Conservation (phyloP, 2,888 invertebrate species). For the Hirtodrosophila histrioides region DNA sequence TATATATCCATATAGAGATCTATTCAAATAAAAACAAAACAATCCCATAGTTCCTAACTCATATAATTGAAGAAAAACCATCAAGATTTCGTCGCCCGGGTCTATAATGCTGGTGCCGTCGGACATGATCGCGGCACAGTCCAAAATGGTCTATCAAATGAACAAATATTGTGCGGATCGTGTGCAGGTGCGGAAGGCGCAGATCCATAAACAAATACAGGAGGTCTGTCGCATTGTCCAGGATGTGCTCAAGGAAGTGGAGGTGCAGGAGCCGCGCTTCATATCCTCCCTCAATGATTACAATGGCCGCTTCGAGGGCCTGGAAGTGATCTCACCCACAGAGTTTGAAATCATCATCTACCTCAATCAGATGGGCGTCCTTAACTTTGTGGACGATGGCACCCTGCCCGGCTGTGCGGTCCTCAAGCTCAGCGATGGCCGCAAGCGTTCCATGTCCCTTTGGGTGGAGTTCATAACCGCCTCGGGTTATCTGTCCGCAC, state of each 20-base stretch:
- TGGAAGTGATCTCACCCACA: conserved; percentile 95
- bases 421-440: conserved; percentile 96
- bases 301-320: conserved; percentile 95
- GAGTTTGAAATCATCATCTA: conserved; percentile 98
- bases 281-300: conserved; percentile 95
- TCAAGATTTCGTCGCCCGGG: conserved; percentile 58
- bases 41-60: conserved; percentile 1
- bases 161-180: conserved; percentile 97
- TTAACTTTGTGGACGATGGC: conserved; percentile 98
- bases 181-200: conserved; percentile 93
- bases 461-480: conserved; percentile 99
- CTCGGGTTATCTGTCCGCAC: conserved; percentile 96
- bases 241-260: conserved; percentile 97
- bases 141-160: conserved; percentile 97
- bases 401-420: conserved; percentile 96
- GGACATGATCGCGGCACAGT: conserved; percentile 97
- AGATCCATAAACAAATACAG: conserved; percentile 94
- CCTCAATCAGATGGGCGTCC: conserved; percentile 99
- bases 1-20: background rate
- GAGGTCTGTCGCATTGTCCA: conserved; percentile 97
- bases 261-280: conserved; percentile 97
- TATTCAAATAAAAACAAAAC: background rate
- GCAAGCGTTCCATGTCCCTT: conserved; percentile 98
- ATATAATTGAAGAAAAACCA: conserved; percentile 6
- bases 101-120: conserved; percentile 94